Percentiles rank a stretch among this genome's conserved stretches.
Evolutionary conservation across 2,113 vertebrate species (phyloP).

Genomic region (Spilogale gracilis): DNA sequence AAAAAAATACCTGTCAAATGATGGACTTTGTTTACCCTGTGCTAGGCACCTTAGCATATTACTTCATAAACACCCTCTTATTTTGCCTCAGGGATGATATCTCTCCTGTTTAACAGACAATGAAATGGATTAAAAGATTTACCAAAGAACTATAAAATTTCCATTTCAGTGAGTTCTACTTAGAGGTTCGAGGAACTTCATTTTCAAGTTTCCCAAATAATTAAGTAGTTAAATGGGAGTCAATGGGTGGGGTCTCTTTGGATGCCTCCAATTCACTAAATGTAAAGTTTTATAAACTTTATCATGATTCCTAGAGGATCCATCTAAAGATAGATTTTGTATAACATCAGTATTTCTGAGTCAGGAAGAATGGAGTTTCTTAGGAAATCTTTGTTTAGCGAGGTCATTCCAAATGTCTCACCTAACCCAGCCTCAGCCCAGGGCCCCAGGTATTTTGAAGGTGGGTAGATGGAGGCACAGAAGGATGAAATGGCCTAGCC

Average conservation of each 20-base stretch:
- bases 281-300: neutral
- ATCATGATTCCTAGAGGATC: neutral
- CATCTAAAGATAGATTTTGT: neutral
- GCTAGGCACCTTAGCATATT: neutral
- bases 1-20: conserved; percentile 20
- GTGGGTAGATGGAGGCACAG: neutral
- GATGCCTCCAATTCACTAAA: neutral
- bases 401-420: neutral
- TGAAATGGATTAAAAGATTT: neutral
- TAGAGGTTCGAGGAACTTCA: neutral
- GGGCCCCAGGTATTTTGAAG: neutral
- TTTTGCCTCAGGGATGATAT: neutral
- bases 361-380: neutral
- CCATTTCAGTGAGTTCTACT: neutral
- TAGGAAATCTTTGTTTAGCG: neutral
- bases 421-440: neutral
- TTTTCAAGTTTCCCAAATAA: conserved; percentile 34
- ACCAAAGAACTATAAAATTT: neutral
- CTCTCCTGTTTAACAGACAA: neutral
- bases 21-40: neutral
- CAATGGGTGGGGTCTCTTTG: neutral
- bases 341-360: neutral
- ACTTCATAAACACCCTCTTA: neutral
- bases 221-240: neutral
- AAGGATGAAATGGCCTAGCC: neutral